Evolutionary conservation across 2,797 vertebrate genomes (phyloP).

Genomic region (Enteromius unitaeniatus): DNA sequence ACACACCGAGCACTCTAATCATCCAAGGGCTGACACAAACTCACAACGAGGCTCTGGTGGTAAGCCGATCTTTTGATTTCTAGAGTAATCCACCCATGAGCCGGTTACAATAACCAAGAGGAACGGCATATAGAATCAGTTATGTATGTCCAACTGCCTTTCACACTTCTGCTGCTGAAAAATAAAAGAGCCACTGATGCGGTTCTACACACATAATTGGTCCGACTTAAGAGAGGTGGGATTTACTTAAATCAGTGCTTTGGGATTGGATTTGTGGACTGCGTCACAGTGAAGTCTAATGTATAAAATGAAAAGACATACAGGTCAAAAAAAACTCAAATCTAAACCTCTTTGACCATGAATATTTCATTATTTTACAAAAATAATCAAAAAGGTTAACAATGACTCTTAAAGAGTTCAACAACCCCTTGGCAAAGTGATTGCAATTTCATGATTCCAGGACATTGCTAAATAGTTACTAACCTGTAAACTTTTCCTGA

Average conservation of each 20-base stretch:
- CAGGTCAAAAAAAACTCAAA: neutral
- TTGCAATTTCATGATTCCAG: neutral
- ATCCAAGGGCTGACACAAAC: constrained; percentile 18
- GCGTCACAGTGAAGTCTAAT: neutral
- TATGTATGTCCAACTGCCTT: constrained; percentile 29
- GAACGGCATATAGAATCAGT: constrained; percentile 20
- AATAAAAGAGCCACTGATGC: constrained; percentile 39
- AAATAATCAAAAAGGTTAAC: neutral
- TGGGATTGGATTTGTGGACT: constrained; percentile 21
- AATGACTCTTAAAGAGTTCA: neutral
- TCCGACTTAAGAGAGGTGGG: constrained; percentile 19
- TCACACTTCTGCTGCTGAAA: constrained; percentile 19
- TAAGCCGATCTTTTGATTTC: constrained; percentile 54
- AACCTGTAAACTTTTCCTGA: neutral
- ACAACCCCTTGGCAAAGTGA: neutral
- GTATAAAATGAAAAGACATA: constrained; percentile 14
- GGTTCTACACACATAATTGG: constrained; percentile 29
- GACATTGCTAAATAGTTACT: neutral
- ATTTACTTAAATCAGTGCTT: constrained; percentile 40
- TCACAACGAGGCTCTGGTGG: constrained; percentile 30
- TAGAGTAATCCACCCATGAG: constrained; percentile 50
- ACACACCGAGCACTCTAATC: constrained; percentile 24
- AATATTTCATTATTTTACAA: neutral
- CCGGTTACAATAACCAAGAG: constrained; percentile 42
- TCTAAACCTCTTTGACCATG: neutral